Percentiles rank a stretch among this genome's conserved stretches.
These are phyloP conservation scores for Hyla sarda DNA, from an alignment of 2,113 vertebrate species.

Conservation along the genomic window DNA sequence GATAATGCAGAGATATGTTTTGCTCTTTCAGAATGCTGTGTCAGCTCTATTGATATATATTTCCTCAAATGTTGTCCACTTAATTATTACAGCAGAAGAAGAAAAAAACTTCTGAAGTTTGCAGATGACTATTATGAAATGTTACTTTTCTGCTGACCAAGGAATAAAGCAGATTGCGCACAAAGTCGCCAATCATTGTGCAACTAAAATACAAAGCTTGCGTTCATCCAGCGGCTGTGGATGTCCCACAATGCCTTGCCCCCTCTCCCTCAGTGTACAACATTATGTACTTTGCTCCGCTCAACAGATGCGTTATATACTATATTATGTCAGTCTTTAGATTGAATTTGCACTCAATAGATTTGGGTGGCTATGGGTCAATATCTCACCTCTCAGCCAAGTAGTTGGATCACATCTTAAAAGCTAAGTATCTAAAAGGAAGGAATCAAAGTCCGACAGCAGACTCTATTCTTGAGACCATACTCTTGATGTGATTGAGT, in stretches of 20 bases:
- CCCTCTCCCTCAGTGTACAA: neutral
- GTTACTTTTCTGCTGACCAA: conserved; percentile 2
- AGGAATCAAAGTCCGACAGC: no score
- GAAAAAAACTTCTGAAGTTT: neutral
- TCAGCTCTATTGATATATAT: neutral
- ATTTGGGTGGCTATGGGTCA: no score
- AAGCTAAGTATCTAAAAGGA: no score
- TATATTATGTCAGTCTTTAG: no score
- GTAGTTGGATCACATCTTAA: no score
- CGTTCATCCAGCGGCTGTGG: neutral
- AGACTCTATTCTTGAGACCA: no score
- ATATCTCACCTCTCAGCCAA: no score
- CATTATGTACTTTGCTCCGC: neutral
- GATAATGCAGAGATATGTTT: no score
- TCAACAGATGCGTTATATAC: neutral
- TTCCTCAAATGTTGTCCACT: neutral
- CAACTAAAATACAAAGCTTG: neutral
- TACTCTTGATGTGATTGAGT: no score
- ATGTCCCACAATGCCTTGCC: neutral
- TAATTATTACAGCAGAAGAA: no score
- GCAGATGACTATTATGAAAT: neutral
- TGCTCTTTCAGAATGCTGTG: neutral
- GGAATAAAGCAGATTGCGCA: neutral
- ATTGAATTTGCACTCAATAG: no score
- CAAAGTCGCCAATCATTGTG: neutral